Evolutionary conservation across 2,888 invertebrate genomes (phyloP), one percentile per base, ranked within the genome.

Genomic region (Dioctria linearis): DNA sequence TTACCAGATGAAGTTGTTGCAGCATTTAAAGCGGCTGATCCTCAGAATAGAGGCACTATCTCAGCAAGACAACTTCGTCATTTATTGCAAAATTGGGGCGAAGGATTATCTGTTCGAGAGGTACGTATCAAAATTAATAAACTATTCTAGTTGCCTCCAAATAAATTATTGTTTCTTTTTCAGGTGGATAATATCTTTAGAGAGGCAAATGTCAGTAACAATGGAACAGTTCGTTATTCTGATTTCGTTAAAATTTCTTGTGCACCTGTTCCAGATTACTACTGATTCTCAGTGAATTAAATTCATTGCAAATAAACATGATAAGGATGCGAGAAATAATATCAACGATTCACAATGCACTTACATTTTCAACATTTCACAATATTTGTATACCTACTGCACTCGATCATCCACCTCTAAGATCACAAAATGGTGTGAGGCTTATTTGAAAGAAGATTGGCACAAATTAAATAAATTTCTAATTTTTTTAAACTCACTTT

Each of bases 201-300:
- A 0, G 97, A 97, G 87, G 96, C 97, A 0, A 97, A 97, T 86
- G 96, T 97, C 0, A 91, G 92, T 0, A 93, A 93, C 67, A 94
- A 92, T 84, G 95, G 95, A 3, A 92, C 92, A 69, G 95, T 97
- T 0, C 93, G 94, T n/a, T 97, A 97, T 85, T 94, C 96, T 84
- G 97, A 97, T 87, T 97, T 97, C 87, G 95, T 97, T 0, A 96
- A 96, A 89, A 96, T 97, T 84, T 94, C 96, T 3, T 96, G 96
- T 88, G 96, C 97, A 3, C 97, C 97, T 0, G 95, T 96, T 4
- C 97, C 97, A 0, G 97, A 97, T 88, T 97, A 97, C 88, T 97
- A 97, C 86, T 96, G 89, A 25, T 25, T 25, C 25, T 25, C 2
- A 25, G 25, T 25, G 25, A 25, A 25, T 25, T 25, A 25, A 25